Evolutionary conservation across 2,797 vertebrate genomes (phyloP).

Genomic region (Phrynocephalus guinanensis): DNA sequence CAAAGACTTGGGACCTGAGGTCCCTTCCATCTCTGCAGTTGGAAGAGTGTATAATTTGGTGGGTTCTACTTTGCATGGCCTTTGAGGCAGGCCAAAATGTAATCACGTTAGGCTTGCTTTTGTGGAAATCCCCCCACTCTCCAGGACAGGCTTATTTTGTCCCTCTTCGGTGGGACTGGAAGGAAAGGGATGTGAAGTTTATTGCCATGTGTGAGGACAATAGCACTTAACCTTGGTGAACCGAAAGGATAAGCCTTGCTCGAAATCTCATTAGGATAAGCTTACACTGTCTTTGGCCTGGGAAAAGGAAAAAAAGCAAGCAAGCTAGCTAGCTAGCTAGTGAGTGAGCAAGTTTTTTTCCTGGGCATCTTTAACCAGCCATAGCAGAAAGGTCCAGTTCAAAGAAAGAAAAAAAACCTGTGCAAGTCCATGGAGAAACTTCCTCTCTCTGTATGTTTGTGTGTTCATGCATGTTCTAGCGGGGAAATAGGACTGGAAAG

Average conservation of each 20-base stretch:
- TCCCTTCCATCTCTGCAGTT: too few relatives aligned
- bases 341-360: not conserved
- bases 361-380: not conserved
- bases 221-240: conserved; percentile 4
- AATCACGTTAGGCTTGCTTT: not conserved
- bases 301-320: not conserved
- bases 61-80: not conserved
- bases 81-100: not conserved
- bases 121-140: not conserved
- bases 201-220: not conserved
- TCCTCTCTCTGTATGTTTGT: too few relatives aligned
- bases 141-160: not conserved
- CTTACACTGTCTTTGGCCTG: conserved; percentile 12
- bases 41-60: too few relatives aligned
- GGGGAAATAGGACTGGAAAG: not conserved
- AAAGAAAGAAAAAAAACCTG: not conserved
- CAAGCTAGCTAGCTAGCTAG: too few relatives aligned
- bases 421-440: too few relatives aligned
- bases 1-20: not conserved
- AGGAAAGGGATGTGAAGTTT: not conserved
- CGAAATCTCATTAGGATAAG: not conserved
- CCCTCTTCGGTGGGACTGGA: not conserved
- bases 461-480: not conserved
- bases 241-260: not conserved
- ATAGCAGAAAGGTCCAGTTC: not conserved